Evolutionary conservation across 2,113 vertebrate species (phyloP).

Genomic region (Tylochromis polylepis): DNA sequence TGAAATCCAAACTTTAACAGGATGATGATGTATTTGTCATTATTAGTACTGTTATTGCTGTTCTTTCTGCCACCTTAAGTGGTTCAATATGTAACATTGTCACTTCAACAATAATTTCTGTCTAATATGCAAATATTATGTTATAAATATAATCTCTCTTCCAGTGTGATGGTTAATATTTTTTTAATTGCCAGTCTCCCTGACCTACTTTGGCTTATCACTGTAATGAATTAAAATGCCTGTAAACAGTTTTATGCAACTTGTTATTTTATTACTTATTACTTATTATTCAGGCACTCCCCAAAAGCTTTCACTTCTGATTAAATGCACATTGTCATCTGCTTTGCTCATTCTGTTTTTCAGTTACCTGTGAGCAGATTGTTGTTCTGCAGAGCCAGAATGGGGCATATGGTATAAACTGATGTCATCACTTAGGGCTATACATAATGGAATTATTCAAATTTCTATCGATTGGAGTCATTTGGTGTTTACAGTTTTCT

Average conservation of each 20-base stretch:
- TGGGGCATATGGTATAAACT: background rate
- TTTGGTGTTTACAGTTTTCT: background rate
- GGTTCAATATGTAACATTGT: background rate
- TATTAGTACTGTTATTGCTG: background rate
- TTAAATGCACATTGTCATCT: background rate
- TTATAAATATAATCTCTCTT: background rate
- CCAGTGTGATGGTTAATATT: background rate
- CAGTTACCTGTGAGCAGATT: background rate
- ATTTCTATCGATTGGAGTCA: background rate
- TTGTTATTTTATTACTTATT: too few relatives aligned
- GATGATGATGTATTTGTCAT: background rate
- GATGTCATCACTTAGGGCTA: background rate
- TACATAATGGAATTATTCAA: background rate
- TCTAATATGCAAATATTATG: background rate
- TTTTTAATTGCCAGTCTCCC: background rate
- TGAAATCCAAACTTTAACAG: background rate
- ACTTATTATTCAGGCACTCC: background rate
- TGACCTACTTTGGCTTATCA: constrained; percentile 4
- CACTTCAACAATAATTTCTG: background rate
- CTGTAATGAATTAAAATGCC: background rate
- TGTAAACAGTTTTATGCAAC: background rate
- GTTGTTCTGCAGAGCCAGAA: background rate
- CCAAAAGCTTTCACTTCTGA: background rate
- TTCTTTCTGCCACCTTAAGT: background rate
- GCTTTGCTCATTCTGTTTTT: too few relatives aligned